Base-by-base conservation (phyloP, 2,113 vertebrate species). In the Oncorhynchus nerka region DNA sequence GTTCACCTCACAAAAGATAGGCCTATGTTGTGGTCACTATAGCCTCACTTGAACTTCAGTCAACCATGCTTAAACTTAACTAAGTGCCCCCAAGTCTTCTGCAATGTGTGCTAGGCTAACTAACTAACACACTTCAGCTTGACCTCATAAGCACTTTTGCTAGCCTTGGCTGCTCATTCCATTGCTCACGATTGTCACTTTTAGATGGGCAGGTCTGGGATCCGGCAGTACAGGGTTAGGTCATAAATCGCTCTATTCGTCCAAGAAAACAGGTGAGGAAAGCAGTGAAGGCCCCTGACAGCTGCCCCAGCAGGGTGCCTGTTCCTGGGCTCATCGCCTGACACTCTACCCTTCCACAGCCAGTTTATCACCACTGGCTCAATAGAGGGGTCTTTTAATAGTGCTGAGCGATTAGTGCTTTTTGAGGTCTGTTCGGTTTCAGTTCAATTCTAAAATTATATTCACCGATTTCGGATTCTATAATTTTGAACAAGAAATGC, bases 241-340 rank as follows among this genome's bases (percentile, higher is more conserved):
- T 68, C 32, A 67, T 61, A 16, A 30, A 55, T n/a, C 4, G 4
- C 75, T 66, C 13, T 4, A 26, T 51, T 48, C 62, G 78, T 67
- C 45, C 62, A 62, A 1, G 5, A 49, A 57, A 45, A 55, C 26
- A 39, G 19, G 57, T 62, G 51, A 22, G n/a, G 74, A 76, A 55
- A 74, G 62, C 20, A 57, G 19, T 76, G 67, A 34, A 26, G 68
- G 34, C 7, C 8, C n/a, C 12, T 24, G 57, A 77, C 75, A 79
- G 81, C 79, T 79, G 81, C 32, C 20, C 7, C 24, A 45, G 9
- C 55, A 5, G 45, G 68, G 61, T 2, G 34, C 68, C 5, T 66
- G 57, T 65, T 22, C 28, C 16, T 32, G n/a, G 34, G 7, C 48
- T 28, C 30, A 55, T 30, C 76, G 28, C 57, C 57, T 61, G 32